These are phyloP conservation scores for Oophaga sylvatica DNA, from an alignment of 2,797 vertebrate genomes.

Conservation along the genomic window DNA sequence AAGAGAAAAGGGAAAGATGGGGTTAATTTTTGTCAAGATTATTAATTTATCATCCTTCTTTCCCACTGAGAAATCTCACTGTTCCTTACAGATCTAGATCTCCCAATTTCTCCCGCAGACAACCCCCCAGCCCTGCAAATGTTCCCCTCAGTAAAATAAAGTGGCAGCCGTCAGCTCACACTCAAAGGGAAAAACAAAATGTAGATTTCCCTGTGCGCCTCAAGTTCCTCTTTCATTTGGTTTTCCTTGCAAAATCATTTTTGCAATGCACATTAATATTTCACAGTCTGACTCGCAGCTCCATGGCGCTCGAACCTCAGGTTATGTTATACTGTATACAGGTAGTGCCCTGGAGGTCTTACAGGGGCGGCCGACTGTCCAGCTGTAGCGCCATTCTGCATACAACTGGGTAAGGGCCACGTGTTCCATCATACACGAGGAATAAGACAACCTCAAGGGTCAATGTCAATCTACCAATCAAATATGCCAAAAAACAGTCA, in stretches of 20 bases:
- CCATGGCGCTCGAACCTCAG: too few species aligned
- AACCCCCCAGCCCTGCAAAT: constrained; percentile 29
- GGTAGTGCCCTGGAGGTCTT: neutral
- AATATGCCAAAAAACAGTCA: neutral
- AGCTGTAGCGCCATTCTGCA: neutral
- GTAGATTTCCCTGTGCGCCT: neutral
- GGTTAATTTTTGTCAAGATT: constrained; percentile 59
- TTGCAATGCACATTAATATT: neutral
- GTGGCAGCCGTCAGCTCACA: too few species aligned
- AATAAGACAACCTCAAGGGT: neutral
- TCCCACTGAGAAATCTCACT: constrained; percentile 33
- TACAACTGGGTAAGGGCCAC: neutral
- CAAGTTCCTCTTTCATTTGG: neutral
- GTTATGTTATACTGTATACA: neutral
- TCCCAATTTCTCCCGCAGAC: constrained; percentile 13
- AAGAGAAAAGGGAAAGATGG: constrained; percentile 53
- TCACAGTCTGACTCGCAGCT: too few species aligned
- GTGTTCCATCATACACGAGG: neutral
- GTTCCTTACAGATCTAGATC: constrained; percentile 34
- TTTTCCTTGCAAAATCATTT: neutral
- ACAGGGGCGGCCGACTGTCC: too few species aligned
- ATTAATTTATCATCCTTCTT: constrained; percentile 49
- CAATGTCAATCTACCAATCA: neutral
- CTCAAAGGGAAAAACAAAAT: neutral
- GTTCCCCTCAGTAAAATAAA: neutral